These are phyloP conservation scores for Diplodus puntazzo DNA, from an alignment of 2,797 vertebrate genomes.

Conservation along the genomic window DNA sequence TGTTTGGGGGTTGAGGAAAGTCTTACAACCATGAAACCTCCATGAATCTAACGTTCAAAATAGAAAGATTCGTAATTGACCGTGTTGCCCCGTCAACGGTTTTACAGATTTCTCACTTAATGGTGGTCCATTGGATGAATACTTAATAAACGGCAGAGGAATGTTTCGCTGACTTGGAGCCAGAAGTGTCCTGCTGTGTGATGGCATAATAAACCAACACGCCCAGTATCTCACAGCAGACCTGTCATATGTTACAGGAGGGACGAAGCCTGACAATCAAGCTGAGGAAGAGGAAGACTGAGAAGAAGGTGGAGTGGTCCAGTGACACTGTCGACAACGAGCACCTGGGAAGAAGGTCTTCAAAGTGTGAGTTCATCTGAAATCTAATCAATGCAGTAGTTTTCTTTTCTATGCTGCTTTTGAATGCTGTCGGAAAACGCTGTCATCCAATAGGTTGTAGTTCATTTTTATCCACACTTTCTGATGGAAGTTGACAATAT, in stretches of 20 bases:
- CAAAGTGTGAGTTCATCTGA: conserved; percentile 90
- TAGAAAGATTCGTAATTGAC: too few relatives aligned
- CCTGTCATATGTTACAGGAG: conserved; percentile 82
- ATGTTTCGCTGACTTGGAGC: background rate
- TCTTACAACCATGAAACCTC: too few relatives aligned
- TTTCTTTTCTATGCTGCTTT: background rate
- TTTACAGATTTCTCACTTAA: too few relatives aligned
- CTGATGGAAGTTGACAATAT: background rate
- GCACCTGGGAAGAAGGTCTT: conserved; percentile 93
- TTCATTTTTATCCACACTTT: background rate
- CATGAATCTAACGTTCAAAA: too few relatives aligned
- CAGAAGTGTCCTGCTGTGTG: background rate
- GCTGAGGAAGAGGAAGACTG: conserved; percentile 94
- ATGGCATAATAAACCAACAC: background rate
- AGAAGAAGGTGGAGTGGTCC: conserved; percentile 97
- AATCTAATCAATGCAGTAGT: background rate
- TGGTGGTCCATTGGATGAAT: too few relatives aligned
- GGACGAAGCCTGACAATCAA: conserved; percentile 94
- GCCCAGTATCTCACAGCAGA: background rate
- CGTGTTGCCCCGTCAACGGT: too few relatives aligned
- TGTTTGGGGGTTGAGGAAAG: too few relatives aligned
- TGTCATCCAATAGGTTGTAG: background rate
- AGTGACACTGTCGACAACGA: conserved; percentile 97
- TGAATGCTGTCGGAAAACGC: too few relatives aligned
- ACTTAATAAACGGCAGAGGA: too few relatives aligned